phyloP scores from a whole-genome alignment of 2,113 vertebrate genomes.

The Crotalus viridis region DNA sequence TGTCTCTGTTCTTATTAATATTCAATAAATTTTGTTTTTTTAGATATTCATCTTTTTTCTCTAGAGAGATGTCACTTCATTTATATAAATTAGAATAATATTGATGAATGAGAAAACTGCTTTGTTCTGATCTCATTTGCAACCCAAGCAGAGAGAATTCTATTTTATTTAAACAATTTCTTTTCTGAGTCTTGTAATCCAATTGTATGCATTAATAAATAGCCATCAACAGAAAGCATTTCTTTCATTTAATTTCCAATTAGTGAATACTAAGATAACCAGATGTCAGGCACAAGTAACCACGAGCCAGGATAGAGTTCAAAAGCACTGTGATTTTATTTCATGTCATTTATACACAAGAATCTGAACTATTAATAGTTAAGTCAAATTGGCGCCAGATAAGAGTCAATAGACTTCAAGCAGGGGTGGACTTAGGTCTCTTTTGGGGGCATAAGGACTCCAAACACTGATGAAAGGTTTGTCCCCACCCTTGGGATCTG shows the following conservation, averaged over 20 bases:
- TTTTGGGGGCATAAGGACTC: not conserved
- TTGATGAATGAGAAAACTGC: no score
- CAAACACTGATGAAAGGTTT: not conserved
- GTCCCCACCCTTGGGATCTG: not conserved
- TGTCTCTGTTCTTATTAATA: not conserved
- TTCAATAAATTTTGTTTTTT: not conserved
- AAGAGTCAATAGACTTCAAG: not conserved
- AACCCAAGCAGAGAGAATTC: not conserved
- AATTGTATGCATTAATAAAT: slow-evolving; percentile 22
- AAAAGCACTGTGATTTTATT: not conserved
- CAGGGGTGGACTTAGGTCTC: not conserved
- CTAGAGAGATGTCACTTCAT: not conserved
- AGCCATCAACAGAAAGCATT: slow-evolving; percentile 27
- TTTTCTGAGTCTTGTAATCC: slow-evolving; percentile 42
- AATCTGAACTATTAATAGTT: not conserved
- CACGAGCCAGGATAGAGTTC: not conserved
- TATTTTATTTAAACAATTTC: slow-evolving; percentile 19
- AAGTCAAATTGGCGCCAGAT: not conserved
- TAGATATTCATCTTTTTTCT: not conserved
- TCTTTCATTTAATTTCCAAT: slow-evolving; percentile 37
- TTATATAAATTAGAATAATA: not conserved
- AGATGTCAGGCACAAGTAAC: not conserved
- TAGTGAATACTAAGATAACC: slow-evolving; percentile 18
- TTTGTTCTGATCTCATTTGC: no score
- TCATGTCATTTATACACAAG: not conserved